phyloP scores from a whole-genome alignment of 2,797 vertebrate species.

The Aldrovandia affinis region DNA sequence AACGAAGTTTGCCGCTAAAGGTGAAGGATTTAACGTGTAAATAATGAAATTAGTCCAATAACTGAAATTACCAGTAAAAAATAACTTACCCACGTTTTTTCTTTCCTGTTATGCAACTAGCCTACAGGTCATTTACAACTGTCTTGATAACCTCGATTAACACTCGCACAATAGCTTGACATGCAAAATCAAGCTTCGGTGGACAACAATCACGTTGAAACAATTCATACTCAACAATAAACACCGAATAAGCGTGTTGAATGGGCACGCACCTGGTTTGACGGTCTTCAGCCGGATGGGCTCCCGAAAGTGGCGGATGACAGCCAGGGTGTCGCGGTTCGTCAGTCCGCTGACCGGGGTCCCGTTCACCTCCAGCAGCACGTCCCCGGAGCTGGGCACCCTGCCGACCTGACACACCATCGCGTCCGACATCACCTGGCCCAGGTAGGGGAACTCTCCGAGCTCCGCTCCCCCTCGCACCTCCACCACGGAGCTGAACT shows the following conservation, averaged over 20 bases:
- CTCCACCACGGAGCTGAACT: conserved; percentile 74
- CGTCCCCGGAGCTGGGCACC: conserved; percentile 82
- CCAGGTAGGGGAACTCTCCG: conserved; percentile 87
- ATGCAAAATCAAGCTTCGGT: neutral
- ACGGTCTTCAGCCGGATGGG: conserved; percentile 92
- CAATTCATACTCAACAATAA: neutral
- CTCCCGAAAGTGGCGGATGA: conserved; percentile 92
- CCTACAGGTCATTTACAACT: neutral
- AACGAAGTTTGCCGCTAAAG: neutral
- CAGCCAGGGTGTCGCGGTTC: conserved; percentile 90
- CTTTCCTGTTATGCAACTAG: neutral
- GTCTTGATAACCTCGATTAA: neutral
- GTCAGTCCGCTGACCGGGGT: conserved; percentile 96
- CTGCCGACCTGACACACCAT: conserved; percentile 78
- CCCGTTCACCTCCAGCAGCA: conserved; percentile 95
- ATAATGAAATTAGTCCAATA: neutral
- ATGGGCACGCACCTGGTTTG: conserved; percentile 82
- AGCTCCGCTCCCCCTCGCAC: conserved; percentile 86
- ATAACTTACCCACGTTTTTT: neutral
- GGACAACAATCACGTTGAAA: neutral
- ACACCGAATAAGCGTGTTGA: neutral
- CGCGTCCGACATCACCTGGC: conserved; percentile 72
- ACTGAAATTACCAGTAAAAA: neutral
- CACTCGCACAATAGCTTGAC: neutral
- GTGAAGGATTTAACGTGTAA: too few species aligned